Conservation (phyloP, 2,888 invertebrate species). For the Brenthis hecate region DNA sequence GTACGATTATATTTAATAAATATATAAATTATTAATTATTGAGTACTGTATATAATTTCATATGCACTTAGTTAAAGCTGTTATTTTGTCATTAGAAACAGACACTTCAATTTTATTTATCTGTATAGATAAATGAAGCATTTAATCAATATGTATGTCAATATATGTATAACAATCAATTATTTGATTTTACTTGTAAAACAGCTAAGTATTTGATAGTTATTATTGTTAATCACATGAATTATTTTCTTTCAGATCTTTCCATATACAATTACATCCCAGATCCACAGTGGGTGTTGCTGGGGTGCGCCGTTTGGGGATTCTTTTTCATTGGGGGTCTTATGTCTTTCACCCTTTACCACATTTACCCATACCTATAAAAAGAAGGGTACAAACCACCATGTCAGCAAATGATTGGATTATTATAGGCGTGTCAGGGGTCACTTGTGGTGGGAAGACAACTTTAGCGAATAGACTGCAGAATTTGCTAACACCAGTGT, state of each 20-base stretch:
- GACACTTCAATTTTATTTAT: neutral
- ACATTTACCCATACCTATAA: constrained; percentile 59
- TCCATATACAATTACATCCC: constrained; percentile 77
- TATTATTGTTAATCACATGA: neutral
- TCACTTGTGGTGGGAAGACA: constrained; percentile 93
- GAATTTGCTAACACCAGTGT: constrained; percentile 66
- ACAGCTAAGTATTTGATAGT: no score
- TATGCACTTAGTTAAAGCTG: neutral
- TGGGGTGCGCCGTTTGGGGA: constrained; percentile 83
- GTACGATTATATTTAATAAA: no score
- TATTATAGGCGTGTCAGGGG: constrained; percentile 87
- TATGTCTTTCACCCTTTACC: constrained; percentile 84
- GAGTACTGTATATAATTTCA: no score
- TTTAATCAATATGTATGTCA: no score
- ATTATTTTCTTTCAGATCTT: constrained; percentile 65
- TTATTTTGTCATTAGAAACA: neutral
- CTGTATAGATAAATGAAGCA: neutral
- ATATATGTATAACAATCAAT: no score
- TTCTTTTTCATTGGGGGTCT: constrained; percentile 85
- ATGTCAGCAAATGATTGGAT: constrained; percentile 53
- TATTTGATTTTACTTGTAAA: no score
- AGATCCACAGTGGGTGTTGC: constrained; percentile 81
- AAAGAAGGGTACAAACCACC: neutral
- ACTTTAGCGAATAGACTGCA: constrained; percentile 84
- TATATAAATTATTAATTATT: no score